Base-by-base conservation (phyloP, 1,140 invertebrate species). In the Ceratitis capitata region DNA sequence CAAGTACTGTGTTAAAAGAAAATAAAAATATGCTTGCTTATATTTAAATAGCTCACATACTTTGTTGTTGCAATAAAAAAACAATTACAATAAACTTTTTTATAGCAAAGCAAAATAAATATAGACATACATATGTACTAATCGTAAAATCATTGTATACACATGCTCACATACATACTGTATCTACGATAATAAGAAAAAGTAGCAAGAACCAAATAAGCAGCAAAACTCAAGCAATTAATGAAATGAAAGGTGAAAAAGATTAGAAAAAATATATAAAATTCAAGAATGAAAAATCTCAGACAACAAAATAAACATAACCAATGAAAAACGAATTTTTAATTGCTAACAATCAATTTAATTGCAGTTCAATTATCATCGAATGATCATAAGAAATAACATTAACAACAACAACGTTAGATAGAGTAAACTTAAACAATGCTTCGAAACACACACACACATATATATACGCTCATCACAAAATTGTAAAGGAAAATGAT, bases 311-410 rank as follows among this genome's bases (percentile, higher is more conserved):
- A n/a, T 32, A 29, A 83, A 83, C 26, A n/a, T 32, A 29, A 83
- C 45, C 32, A 83, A 83, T 78, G 69, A 45, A 78, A 78, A 78
- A 78, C n/a, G n/a, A 23, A 78, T 19, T 83, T 84, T 84, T 84
- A 84, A 84, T 84, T 58, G 49, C 51, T 9, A 10, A 56, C 83
- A 84, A 84, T 84, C 56, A 84, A 84, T 84, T 61, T 84, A 84
- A 84, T 58, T 84, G 45, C 83, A 64, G 39, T 84, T 61, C 51
- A 84, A 84, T 84, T 84, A 64, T 29, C 32, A 84, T 61, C 23
- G 53, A 58, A 84, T 83, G 82, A 83, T 83, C 49, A 83, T 51
- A 83, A 35, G 29, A 35, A 83, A n/a, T 49, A 83, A 83, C 47
- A 83, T 51, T 83, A 51, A n/a, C 61, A 64, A 64, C 29, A 64